Evolutionary conservation across 2,113 vertebrate species (phyloP).

Genomic region (Puma concolor): DNA sequence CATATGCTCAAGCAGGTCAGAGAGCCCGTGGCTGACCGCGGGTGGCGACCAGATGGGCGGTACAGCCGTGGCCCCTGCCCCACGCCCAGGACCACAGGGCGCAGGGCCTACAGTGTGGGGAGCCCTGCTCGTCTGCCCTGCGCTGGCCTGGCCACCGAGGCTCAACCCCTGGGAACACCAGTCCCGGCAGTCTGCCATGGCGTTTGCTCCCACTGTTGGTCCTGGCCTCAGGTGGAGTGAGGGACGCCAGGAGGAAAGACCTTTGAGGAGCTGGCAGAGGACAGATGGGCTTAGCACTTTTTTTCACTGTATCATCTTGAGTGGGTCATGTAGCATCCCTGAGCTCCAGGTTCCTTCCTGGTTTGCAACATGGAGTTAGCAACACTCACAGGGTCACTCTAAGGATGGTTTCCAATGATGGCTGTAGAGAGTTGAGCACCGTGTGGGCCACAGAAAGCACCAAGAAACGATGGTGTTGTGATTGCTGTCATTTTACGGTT

Average conservation of each 20-base stretch:
- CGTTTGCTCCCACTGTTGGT: neutral
- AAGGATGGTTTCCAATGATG: neutral
- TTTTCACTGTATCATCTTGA: neutral
- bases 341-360: neutral
- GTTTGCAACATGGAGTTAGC: neutral
- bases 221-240: neutral
- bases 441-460: too few relatives aligned
- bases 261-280: neutral
- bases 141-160: neutral
- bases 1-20: neutral
- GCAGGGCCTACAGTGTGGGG: neutral
- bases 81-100: neutral
- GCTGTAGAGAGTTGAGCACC: neutral
- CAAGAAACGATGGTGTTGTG: neutral
- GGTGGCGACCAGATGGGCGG: fast-evolving
- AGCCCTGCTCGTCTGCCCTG: neutral
- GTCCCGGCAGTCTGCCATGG: fast-evolving
- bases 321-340: neutral
- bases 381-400: neutral
- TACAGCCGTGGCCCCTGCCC: fast-evolving
- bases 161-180: neutral
- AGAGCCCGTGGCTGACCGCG: fast-evolving
- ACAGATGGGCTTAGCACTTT: neutral
- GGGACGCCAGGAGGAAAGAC: neutral
- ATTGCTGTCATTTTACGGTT: neutral